Percentiles rank a stretch among this genome's conserved stretches.
phyloP scores from a whole-genome alignment of 1,140 invertebrate genomes.

The Teleopsis dalmanni region DNA sequence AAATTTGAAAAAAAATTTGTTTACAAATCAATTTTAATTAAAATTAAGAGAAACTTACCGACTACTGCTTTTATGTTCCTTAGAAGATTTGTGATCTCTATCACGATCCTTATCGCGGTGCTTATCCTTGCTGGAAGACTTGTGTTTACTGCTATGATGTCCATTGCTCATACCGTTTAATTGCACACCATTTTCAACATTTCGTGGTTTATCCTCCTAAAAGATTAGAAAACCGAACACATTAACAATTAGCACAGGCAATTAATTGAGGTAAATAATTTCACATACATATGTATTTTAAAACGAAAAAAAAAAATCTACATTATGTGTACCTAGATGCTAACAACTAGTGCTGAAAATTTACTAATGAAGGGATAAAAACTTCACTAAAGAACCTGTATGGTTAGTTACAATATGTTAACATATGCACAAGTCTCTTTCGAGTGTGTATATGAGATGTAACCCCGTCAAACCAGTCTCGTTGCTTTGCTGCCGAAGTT shows the following conservation, averaged over 20 bases:
- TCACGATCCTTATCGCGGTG: slow-evolving; percentile 46
- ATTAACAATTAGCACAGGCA: too few relatives aligned
- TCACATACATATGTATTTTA: not conserved
- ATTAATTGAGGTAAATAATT: not conserved
- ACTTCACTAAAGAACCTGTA: too few relatives aligned
- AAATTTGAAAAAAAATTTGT: not conserved
- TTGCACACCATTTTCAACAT: slow-evolving; percentile 35
- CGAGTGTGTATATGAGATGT: not conserved
- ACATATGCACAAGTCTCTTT: too few relatives aligned
- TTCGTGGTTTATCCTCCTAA: slow-evolving; percentile 35
- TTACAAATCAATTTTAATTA: not conserved
- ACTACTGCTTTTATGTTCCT: slow-evolving; percentile 41
- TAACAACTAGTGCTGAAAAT: not conserved
- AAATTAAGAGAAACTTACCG: slow-evolving; percentile 33
- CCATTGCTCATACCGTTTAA: slow-evolving; percentile 46
- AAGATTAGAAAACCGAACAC: slow-evolving; percentile 12
- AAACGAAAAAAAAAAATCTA: not conserved
- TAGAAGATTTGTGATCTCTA: slow-evolving; percentile 44
- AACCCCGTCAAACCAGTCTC: not conserved
- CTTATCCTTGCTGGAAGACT: slow-evolving; percentile 53
- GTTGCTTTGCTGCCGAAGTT: not conserved
- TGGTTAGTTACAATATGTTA: too few relatives aligned
- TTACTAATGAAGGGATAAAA: too few relatives aligned
- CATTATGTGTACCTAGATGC: not conserved
- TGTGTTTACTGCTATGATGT: slow-evolving; percentile 53